These are phyloP conservation scores for Maniola hyperantus DNA, from an alignment of 2,888 invertebrate species.

Conservation along the genomic window DNA sequence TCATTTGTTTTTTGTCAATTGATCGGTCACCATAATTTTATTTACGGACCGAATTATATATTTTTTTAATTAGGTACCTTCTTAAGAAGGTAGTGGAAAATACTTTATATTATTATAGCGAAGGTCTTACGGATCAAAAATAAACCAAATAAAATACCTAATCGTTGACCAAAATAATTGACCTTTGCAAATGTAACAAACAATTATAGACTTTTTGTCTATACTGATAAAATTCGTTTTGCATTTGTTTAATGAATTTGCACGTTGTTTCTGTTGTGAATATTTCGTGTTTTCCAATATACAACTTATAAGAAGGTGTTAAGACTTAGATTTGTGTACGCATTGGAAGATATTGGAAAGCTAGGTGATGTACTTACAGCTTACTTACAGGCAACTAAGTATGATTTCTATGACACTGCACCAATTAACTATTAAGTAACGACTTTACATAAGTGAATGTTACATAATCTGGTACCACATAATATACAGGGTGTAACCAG, in stretches of 20 bases:
- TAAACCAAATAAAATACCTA: neutral
- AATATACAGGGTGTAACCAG: too few relatives aligned
- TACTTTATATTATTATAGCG: too few relatives aligned
- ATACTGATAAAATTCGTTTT: neutral
- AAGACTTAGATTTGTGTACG: conserved; percentile 2
- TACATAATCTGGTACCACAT: neutral
- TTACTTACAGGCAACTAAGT: neutral
- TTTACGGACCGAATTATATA: too few relatives aligned
- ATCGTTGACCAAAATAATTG: neutral
- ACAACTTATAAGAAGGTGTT: neutral
- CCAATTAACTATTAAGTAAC: conserved; percentile 2
- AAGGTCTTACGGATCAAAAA: neutral
- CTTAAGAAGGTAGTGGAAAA: too few relatives aligned
- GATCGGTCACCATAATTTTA: too few relatives aligned
- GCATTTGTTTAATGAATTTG: neutral
- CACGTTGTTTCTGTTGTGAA: neutral
- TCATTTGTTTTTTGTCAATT: too few relatives aligned
- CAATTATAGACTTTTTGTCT: neutral
- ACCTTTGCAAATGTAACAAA: neutral
- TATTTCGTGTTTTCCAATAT: conserved; percentile 1
- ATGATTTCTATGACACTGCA: conserved; percentile 3
- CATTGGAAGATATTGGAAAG: conserved; percentile 9
- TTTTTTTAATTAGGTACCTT: too few relatives aligned
- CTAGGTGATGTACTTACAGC: neutral
- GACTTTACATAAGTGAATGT: neutral